Conservation (phyloP, 2,113 vertebrate species). For the Petromus typicus region DNA sequence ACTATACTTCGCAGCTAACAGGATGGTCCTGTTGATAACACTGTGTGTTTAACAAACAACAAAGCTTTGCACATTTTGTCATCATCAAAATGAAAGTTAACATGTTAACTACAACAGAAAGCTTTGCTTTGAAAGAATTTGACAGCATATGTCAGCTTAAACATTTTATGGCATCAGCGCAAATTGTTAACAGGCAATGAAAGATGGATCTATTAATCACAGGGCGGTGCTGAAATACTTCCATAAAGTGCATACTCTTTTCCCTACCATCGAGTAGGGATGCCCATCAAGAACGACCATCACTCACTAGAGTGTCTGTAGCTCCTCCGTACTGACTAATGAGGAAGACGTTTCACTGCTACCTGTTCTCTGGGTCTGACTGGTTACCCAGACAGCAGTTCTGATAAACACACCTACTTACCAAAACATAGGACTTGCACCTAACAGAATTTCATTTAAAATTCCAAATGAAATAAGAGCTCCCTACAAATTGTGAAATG, state of each 20-base stretch:
- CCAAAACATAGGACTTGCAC: constrained; percentile 63
- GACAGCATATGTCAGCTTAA: constrained; percentile 82
- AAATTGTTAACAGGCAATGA: constrained; percentile 86
- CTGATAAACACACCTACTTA: constrained; percentile 80
- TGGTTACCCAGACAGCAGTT: constrained; percentile 61
- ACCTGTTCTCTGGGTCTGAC: constrained; percentile 58
- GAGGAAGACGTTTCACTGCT: constrained; percentile 83
- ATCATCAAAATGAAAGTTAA: constrained; percentile 77
- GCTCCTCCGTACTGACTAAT: constrained; percentile 88
- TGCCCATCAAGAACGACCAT: constrained; percentile 85
- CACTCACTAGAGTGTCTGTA: constrained; percentile 83
- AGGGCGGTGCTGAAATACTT: constrained; percentile 79
- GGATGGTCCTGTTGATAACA: constrained; percentile 38
- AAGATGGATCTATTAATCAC: constrained; percentile 83
- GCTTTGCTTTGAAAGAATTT: constrained; percentile 57
- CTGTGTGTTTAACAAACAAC: constrained; percentile 65
- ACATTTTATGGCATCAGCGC: constrained; percentile 76
- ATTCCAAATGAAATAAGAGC: constrained; percentile 64
- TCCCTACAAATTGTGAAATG: constrained; percentile 64
- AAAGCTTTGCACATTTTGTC: constrained; percentile 55
- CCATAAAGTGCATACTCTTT: constrained; percentile 78
- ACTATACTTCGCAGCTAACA: neutral
- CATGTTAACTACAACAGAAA: constrained; percentile 60
- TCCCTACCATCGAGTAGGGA: constrained; percentile 84
- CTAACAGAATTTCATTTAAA: constrained; percentile 70